Evolutionary conservation across 2,113 vertebrate genomes (phyloP), one percentile per base, ranked within the genome.

Genomic region (Cebidichthys violaceus): DNA sequence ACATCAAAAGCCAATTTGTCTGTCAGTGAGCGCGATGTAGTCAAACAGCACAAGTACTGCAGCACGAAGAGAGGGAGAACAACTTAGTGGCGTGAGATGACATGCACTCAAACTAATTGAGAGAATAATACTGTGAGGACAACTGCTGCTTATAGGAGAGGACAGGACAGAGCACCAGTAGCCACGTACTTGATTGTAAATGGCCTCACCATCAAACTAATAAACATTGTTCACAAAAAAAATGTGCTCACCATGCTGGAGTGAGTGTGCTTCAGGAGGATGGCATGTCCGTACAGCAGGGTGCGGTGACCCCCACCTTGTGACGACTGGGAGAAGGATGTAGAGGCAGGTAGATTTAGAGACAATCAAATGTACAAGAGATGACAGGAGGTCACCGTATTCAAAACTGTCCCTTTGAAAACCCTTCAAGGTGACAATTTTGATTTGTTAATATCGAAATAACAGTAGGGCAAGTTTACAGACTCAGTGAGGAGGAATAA

Each of bases 1-100:
- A 98, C 97, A 9, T 98, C 97, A 52, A 98, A 98, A 35, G 97
- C 96, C 90, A 98, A 84, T 87, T 98, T 98, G 94, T 98, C 97
- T 0, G 97, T 98, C 83, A 97, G 93, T 9, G 97, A 98, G 18
- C 97, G 96, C 0, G 97, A 98, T 11, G 97, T 98, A 1, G 97
- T 98, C 85, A 98, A 93, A 85, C 97, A 98, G 92, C 97, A 95
- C 85, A 98, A 91, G 74, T 98, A 98, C 97, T 98, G 91, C 55
- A 76, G 54, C 22, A 72, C 14, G 71, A 61, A 79, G 22, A 82
- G 54, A 88, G 9, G 10, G 41, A 80, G 2, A 43, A 61, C n/a
- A 64, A 31, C 31, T 52, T 31, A 41, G 22, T 20, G 50, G 9
- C 0, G 13, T 24, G 24, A 64, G 20, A 52, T 47, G 15, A 47